Conservation (phyloP, 2,888 invertebrate genomes). For the Caenorhabditis sinica region DNA sequence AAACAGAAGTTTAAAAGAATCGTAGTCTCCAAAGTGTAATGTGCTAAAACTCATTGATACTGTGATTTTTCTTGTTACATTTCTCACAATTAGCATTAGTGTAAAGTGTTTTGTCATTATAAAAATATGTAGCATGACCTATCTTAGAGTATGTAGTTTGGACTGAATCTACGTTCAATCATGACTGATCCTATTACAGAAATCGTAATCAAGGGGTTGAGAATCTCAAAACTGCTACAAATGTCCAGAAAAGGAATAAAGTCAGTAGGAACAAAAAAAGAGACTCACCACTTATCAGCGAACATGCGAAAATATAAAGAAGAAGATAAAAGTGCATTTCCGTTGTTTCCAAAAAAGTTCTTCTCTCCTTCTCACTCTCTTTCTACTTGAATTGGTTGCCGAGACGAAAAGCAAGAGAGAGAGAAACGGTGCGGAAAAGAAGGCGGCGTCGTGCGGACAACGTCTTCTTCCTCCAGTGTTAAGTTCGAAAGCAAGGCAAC, state of each 20-base stretch:
- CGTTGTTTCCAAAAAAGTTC: constrained; percentile 12
- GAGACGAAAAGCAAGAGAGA: constrained; percentile 23
- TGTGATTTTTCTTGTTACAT: too few species aligned
- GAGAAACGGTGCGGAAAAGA: constrained; percentile 35
- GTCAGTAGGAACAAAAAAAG: not conserved
- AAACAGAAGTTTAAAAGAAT: too few species aligned
- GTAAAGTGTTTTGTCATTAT: too few species aligned
- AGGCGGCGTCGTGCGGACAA: constrained; percentile 42
- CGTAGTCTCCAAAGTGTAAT: too few species aligned
- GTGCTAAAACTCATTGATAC: too few species aligned
- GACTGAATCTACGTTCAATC: not conserved
- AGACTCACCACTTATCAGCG: constrained; percentile 29
- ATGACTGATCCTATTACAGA: not conserved
- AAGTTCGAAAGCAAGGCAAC: constrained; percentile 56
- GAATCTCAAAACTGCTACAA: not conserved
- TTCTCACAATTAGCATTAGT: too few species aligned
- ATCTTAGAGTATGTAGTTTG: not conserved
- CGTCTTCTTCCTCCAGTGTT: constrained; percentile 42
- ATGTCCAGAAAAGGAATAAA: not conserved
- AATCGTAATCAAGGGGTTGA: not conserved
- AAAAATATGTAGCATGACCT: not conserved
- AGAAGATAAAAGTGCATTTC: constrained; percentile 59
- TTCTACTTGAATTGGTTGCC: constrained; percentile 39
- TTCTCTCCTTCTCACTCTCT: constrained; percentile 17
- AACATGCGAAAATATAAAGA: constrained; percentile 41